These are phyloP conservation scores for Callitettix versicolor DNA, from an alignment of 1,140 invertebrate species.

Conservation along the genomic window DNA sequence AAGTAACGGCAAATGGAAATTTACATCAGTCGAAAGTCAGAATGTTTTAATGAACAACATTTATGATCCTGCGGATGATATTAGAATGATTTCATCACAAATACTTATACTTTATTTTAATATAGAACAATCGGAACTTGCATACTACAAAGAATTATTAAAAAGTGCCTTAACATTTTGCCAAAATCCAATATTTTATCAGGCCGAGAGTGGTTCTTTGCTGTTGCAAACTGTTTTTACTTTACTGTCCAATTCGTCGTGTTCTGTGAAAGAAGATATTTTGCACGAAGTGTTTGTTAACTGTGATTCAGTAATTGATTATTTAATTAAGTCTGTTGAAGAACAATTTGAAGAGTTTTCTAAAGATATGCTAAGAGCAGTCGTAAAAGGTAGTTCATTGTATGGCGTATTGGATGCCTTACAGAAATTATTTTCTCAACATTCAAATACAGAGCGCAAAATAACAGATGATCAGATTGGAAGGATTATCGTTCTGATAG, in stretches of 20 bases:
- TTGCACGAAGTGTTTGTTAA: not conserved
- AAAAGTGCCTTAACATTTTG: conserved; percentile 33
- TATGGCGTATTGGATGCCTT: conserved; percentile 33
- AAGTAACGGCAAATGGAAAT: conserved; percentile 28
- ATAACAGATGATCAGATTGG: conserved; percentile 19
- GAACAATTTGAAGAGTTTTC: conserved; percentile 31
- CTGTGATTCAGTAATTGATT: conserved; percentile 6
- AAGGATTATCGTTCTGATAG: conserved; percentile 30
- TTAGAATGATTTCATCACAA: conserved; percentile 33
- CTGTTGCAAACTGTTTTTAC: conserved; percentile 33
- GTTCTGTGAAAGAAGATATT: not conserved
- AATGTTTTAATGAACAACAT: conserved; percentile 31
- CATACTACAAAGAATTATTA: conserved; percentile 25
- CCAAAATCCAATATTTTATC: conserved; percentile 41
- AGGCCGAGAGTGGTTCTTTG: conserved; percentile 40
- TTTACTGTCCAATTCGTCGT: conserved; percentile 19
- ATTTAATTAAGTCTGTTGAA: conserved; percentile 27
- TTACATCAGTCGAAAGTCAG: conserved; percentile 28
- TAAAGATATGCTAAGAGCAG: conserved; percentile 34
- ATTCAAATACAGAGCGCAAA: conserved; percentile 18
- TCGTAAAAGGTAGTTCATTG: conserved; percentile 30
- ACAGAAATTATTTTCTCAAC: conserved; percentile 24
- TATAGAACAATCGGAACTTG: conserved; percentile 9
- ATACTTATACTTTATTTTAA: conserved; percentile 36
- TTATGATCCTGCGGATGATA: conserved; percentile 36